Conservation (phyloP, 2,797 vertebrate genomes). For the Rhinogobio ventralis region DNA sequence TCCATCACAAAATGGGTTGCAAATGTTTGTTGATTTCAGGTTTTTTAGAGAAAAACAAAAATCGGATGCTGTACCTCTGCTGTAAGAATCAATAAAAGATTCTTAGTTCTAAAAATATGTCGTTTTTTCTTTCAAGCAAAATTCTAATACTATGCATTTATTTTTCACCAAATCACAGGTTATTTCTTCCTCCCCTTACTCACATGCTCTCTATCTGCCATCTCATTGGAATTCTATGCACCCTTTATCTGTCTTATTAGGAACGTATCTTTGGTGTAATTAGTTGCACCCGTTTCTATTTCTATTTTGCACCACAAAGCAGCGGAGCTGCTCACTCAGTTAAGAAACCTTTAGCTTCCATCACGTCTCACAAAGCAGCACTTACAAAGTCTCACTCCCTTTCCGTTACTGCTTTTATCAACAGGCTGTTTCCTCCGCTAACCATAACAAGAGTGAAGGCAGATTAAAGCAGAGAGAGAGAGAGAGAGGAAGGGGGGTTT, state of each 20-base stretch:
- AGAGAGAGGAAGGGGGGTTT: conserved; percentile 65
- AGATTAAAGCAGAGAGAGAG: conserved; percentile 59
- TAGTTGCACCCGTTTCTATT: conserved; percentile 49
- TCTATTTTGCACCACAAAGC: conserved; percentile 50
- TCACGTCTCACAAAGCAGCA: conserved; percentile 46
- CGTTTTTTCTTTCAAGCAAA: not conserved
- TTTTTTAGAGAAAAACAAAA: not conserved
- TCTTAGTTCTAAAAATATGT: not conserved
- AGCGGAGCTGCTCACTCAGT: conserved; percentile 39
- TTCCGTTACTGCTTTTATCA: conserved; percentile 66
- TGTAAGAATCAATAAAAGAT: not conserved
- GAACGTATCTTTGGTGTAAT: conserved; percentile 59
- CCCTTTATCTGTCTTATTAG: conserved; percentile 60
- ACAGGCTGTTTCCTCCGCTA: conserved; percentile 56
- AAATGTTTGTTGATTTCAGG: not conserved
- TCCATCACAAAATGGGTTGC: not conserved
- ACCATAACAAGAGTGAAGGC: conserved; percentile 57
- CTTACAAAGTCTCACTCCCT: conserved; percentile 53
- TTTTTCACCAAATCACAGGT: not conserved
- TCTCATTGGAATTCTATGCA: conserved; percentile 57
- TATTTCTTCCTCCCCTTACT: conserved; percentile 17
- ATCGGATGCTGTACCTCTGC: not conserved
- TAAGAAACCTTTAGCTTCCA: conserved; percentile 56
- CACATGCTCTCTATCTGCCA: not conserved
- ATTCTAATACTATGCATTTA: not conserved